A percentile compares a stretch with the other conserved stretches of the same genome.
Evolutionary conservation across 2,113 vertebrate genomes (phyloP).

Genomic region (Calonectris borealis): DNA sequence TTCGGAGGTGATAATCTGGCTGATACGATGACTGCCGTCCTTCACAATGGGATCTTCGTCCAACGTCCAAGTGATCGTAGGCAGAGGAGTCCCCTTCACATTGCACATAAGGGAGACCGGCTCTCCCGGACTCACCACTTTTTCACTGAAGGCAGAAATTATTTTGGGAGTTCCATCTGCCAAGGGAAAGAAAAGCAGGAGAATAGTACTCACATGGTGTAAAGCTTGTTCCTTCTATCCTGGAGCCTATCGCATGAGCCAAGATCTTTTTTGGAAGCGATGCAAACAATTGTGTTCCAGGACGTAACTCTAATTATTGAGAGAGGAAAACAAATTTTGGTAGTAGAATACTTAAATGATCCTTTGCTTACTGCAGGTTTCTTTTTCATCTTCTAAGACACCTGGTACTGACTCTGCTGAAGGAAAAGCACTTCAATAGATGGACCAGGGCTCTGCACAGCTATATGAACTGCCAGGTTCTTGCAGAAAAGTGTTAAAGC

Average conservation of each 20-base stretch:
- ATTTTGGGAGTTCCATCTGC: constrained; percentile 98
- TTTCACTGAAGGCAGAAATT: constrained; percentile 95
- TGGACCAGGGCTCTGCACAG: background rate
- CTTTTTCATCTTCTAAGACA: background rate
- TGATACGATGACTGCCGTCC: constrained; percentile 90
- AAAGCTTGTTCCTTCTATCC: background rate
- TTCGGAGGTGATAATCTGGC: constrained; percentile 91
- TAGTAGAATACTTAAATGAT: background rate
- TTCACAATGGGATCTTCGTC: constrained; percentile 95
- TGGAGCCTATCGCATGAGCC: background rate
- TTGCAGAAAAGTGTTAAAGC: background rate
- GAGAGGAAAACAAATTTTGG: background rate
- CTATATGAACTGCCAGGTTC: background rate
- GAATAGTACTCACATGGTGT: background rate
- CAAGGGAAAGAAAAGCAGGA: constrained; percentile 7
- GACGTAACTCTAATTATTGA: background rate
- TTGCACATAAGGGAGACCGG: constrained; percentile 94
- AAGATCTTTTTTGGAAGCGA: background rate
- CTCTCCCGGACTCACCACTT: constrained; percentile 94
- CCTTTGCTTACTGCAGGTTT: background rate
- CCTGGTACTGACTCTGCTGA: background rate
- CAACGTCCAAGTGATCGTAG: constrained; percentile 91
- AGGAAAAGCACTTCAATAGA: background rate
- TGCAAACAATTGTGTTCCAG: background rate
- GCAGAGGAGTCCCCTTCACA: constrained; percentile 93